Percentiles rank a stretch among this genome's conserved stretches.
These are phyloP conservation scores for Strongylocentrotus purpuratus DNA, from an alignment of 35 echinoderm and acorn worm species.

Conservation along the genomic window DNA sequence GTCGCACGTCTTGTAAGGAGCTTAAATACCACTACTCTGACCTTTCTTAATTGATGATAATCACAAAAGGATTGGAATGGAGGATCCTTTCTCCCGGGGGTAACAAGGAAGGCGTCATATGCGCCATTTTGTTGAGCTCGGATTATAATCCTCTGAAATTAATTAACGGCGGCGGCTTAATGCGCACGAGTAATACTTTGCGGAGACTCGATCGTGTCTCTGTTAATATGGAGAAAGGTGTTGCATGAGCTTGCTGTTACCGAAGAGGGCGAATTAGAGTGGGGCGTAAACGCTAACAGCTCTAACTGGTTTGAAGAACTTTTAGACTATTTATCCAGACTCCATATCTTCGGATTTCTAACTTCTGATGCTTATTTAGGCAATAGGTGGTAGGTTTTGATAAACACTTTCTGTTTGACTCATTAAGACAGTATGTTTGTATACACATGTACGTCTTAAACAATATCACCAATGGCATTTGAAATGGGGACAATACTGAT, in stretches of 20 bases:
- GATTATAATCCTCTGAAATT: conserved; percentile 3
- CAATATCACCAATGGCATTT: too few species aligned
- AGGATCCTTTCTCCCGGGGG: not conserved
- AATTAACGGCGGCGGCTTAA: not conserved
- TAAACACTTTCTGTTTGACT: too few species aligned
- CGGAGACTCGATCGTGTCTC: not conserved
- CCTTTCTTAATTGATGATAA: not conserved
- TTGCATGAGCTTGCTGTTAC: not conserved
- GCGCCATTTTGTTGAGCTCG: not conserved
- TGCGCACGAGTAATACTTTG: not conserved
- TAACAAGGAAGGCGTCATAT: not conserved
- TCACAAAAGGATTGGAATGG: not conserved
- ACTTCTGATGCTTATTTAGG: too few species aligned
- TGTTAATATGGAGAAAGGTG: not conserved
- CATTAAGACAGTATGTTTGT: too few species aligned
- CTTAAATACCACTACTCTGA: not conserved
- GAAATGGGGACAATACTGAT: too few species aligned
- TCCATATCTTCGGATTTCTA: too few species aligned
- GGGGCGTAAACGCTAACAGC: not conserved
- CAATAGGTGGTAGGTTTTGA: too few species aligned
- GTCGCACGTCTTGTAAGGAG: not conserved
- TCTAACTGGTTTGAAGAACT: not conserved
- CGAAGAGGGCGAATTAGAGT: not conserved
- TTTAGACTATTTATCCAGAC: too few species aligned
- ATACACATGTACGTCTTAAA: too few species aligned